Percentiles rank a stretch among this genome's conserved stretches.
Conservation (phyloP, 1,140 invertebrate genomes). For the Dysdera silvatica region DNA sequence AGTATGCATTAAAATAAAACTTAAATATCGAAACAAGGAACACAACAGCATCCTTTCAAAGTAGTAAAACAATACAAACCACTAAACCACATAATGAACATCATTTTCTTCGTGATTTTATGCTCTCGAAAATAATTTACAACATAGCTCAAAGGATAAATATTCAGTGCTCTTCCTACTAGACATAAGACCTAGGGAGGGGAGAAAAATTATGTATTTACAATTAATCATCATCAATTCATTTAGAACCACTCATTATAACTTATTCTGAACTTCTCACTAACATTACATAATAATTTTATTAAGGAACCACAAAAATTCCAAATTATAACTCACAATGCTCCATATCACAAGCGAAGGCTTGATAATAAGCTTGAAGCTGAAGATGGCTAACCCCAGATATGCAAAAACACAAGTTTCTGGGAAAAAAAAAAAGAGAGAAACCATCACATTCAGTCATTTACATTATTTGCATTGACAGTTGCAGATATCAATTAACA, state of each 20-base stretch:
- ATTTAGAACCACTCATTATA: too few species aligned
- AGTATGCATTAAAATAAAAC: too few species aligned
- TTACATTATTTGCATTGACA: too few species aligned
- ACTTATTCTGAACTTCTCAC: too few species aligned
- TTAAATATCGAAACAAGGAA: too few species aligned
- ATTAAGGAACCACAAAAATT: not conserved
- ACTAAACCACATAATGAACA: slow-evolving; percentile 99
- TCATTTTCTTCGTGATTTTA: slow-evolving; percentile 96
- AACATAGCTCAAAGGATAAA: slow-evolving; percentile 86
- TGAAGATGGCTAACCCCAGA: slow-evolving; percentile 92
- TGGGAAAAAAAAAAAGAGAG: slow-evolving; percentile 27
- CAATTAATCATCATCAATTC: too few species aligned
- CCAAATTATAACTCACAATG: slow-evolving; percentile 51
- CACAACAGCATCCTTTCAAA: too few species aligned
- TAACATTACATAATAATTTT: not conserved
- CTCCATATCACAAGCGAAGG: slow-evolving; percentile 86
- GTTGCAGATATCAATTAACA: too few species aligned
- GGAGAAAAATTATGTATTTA: slow-evolving; percentile 16
- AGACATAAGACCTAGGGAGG: slow-evolving; percentile 64
- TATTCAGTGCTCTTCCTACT: slow-evolving; percentile 88
- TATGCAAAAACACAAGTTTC: slow-evolving; percentile 99
- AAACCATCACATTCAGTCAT: too few species aligned
- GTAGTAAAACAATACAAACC: slow-evolving; percentile 50
- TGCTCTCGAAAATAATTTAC: slow-evolving; percentile 95
- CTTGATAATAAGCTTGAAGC: slow-evolving; percentile 66